Evolutionary conservation across 2,797 vertebrate species (phyloP).

Genomic region (Sebastolobus altivelis): DNA sequence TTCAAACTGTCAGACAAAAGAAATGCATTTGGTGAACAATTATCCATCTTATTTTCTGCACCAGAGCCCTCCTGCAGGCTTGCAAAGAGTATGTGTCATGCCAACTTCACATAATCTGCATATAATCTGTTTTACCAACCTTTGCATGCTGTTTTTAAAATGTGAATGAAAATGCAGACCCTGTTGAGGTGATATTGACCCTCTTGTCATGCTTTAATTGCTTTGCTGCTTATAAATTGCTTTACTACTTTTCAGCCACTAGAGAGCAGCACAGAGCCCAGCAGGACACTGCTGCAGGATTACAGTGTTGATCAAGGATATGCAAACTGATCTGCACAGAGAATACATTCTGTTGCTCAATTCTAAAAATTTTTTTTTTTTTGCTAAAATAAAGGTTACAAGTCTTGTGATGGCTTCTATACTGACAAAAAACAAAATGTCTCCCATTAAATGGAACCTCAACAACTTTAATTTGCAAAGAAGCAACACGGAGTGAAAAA

Average conservation of each 20-base stretch:
- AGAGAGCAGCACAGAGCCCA: slow-evolving; percentile 83
- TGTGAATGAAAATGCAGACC: neutral
- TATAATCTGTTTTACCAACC: neutral
- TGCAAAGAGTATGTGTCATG: neutral
- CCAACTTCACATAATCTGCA: neutral
- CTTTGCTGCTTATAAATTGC: slow-evolving; percentile 41
- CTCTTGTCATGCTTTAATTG: slow-evolving; percentile 12
- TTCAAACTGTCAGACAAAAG: neutral
- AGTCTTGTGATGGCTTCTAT: neutral
- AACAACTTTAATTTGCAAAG: slow-evolving; percentile 16
- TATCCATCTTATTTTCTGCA: neutral
- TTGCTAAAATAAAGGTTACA: neutral
- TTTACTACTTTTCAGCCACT: slow-evolving; percentile 71
- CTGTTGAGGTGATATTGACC: neutral
- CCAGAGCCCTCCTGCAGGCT: neutral
- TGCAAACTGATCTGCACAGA: slow-evolving; percentile 32
- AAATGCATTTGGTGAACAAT: neutral
- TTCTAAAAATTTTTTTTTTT: neutral
- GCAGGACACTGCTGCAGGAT: slow-evolving; percentile 66
- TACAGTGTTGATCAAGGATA: slow-evolving; percentile 28
- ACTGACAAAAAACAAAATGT: slow-evolving; percentile 11
- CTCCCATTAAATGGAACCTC: neutral
- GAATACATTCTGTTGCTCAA: neutral
- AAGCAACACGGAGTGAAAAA: neutral
- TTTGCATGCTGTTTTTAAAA: neutral